Base-by-base conservation (phyloP, 2,888 invertebrate species). In the Gisinianus flammeolus region DNA sequence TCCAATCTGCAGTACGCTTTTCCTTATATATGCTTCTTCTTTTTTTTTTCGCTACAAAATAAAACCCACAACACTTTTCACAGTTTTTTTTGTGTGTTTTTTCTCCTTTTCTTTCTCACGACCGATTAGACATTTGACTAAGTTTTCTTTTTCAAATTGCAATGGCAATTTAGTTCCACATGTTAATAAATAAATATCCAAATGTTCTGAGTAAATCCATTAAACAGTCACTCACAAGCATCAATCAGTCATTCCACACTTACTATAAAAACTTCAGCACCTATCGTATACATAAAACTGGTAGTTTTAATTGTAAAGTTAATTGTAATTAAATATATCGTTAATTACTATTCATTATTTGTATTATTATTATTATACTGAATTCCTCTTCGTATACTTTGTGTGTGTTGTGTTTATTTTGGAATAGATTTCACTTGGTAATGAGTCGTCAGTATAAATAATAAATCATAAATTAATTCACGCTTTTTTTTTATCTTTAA, bases 231-330 rank as follows among this genome's bases (percentile, higher is more conserved):
- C n/a, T n/a, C n/a, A n/a, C n/a, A n/a, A n/a, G n/a, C n/a, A n/a
- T n/a, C n/a, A n/a, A n/a, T n/a, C n/a, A n/a, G n/a, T n/a, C n/a
- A n/a, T n/a, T n/a, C n/a, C n/a, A n/a, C n/a, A n/a, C n/a, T n/a
- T n/a, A 44, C 44, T 44, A 58, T 58, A n/a, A 33, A 44, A 28
- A 62, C 62, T 74, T 70, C 69, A 79, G 81, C 81, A 81, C 81
- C 81, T 79, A 77, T 77, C 80, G 81, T 81, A 80, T 81, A 80
- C 80, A 78, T 79, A 76, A 73, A 79, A 58, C 74, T 76, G 76
- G 6, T 44, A 4, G 44, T 44, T 16, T 2, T 44, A 44, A 6
- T 44, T 16, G 19, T 44, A 44, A 44, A 16, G 19, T 44, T 44
- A 44, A 44, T 62, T 12, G 28, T 62, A 62, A 2, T 62, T 26